Percentiles rank a stretch among this genome's conserved stretches.
Conservation (phyloP, 2,113 vertebrate species). For the Phyllopteryx taeniolatus region DNA sequence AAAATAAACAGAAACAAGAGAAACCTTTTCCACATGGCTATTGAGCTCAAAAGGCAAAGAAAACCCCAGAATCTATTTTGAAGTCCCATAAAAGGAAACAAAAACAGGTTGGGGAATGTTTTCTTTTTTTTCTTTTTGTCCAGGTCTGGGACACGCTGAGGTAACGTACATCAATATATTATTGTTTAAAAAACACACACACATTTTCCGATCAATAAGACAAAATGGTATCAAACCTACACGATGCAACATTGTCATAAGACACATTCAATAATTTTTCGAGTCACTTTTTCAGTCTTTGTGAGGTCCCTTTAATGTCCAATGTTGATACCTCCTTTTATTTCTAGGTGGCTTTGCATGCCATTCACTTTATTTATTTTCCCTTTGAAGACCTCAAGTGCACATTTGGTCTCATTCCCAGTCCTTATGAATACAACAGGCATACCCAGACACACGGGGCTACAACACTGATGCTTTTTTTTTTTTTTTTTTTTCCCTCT, state of each 20-base stretch:
- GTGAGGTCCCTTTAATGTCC: background rate
- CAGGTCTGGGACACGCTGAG: slow-evolving; percentile 64
- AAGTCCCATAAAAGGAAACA: slow-evolving; percentile 6
- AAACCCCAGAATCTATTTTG: background rate
- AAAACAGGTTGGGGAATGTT: background rate
- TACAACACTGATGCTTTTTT: slow-evolving; percentile 23
- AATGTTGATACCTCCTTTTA: slow-evolving; percentile 22
- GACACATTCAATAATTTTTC: slow-evolving; percentile 32
- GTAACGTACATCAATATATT: slow-evolving; percentile 70
- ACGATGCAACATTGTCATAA: slow-evolving; percentile 53
- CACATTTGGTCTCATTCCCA: slow-evolving; percentile 17
- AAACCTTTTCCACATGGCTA: background rate
- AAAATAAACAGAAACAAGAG: background rate
- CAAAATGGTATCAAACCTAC: slow-evolving; percentile 71
- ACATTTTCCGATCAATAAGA: slow-evolving; percentile 62
- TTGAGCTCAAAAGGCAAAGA: slow-evolving; percentile 14
- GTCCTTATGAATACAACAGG: slow-evolving; percentile 35
- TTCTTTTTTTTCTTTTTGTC: slow-evolving; percentile 53
- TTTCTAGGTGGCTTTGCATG: slow-evolving; percentile 26
- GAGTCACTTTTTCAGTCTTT: background rate
- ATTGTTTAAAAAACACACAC: slow-evolving; percentile 43
- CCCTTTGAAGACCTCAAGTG: slow-evolving; percentile 15
- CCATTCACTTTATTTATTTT: slow-evolving; percentile 9
- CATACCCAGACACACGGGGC: slow-evolving; percentile 35
- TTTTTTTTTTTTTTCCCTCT: slow-evolving; percentile 6